Percentiles rank a stretch among this genome's conserved stretches.
These are phyloP conservation scores for Panthera leo DNA, from an alignment of 2,113 vertebrate species.

Conservation along the genomic window DNA sequence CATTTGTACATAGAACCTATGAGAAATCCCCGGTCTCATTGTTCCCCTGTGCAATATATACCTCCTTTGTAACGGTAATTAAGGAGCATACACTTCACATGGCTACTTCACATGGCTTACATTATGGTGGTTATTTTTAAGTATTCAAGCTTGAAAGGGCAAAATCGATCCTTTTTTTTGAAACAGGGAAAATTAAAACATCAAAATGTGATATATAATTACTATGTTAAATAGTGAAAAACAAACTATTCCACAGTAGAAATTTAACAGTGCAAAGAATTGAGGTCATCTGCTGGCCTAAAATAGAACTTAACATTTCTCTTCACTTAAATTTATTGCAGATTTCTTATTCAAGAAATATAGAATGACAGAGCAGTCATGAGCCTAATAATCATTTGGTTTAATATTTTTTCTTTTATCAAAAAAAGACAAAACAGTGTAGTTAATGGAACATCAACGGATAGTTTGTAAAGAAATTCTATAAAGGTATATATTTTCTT, in stretches of 20 bases:
- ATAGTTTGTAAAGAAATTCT: neutral
- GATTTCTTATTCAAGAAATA: slow-evolving; percentile 19
- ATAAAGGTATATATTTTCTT: neutral
- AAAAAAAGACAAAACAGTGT: neutral
- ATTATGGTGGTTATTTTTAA: neutral
- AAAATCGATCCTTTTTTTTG: slow-evolving; percentile 15
- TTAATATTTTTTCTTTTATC: neutral
- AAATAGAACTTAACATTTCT: neutral
- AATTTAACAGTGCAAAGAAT: neutral
- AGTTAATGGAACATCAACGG: neutral
- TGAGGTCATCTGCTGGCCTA: neutral
- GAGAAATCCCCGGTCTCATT: neutral
- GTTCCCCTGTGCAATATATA: neutral
- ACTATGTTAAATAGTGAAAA: neutral
- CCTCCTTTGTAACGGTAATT: neutral
- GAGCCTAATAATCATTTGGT: neutral
- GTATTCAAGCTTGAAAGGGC: neutral
- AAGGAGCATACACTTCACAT: neutral
- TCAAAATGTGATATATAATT: too few relatives aligned
- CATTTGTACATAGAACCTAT: neutral
- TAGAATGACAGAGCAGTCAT: neutral
- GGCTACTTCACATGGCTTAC: neutral
- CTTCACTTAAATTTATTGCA: neutral
- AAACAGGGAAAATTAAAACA: neutral
- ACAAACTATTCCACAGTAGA: neutral